A percentile compares a stretch with the other conserved stretches of the same genome.
These are phyloP conservation scores for Lemur catta DNA, from an alignment of 2,797 vertebrate genomes.

Conservation along the genomic window DNA sequence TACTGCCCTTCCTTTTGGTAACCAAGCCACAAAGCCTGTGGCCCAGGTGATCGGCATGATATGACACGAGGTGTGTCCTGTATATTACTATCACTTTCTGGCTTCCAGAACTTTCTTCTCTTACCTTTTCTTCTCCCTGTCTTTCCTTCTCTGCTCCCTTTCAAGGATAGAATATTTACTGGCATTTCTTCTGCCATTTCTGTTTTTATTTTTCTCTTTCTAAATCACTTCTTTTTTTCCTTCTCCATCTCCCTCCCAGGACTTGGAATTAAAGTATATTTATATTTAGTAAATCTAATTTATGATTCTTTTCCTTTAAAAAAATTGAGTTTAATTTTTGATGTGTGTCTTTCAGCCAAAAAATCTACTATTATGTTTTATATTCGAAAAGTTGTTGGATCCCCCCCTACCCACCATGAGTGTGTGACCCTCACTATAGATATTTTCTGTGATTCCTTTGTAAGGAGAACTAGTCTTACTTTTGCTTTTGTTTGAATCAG, in stretches of 20 bases:
- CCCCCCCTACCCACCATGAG: not conserved
- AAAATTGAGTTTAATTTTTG: not conserved
- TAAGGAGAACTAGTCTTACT: not conserved
- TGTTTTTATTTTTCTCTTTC: not conserved
- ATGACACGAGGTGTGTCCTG: not conserved
- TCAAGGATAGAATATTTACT: not conserved
- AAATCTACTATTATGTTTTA: not conserved
- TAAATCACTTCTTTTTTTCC: not conserved
- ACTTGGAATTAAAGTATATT: not conserved
- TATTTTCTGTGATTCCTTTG: not conserved
- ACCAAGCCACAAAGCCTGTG: not conserved
- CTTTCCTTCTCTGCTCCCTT: not conserved
- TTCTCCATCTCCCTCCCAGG: not conserved
- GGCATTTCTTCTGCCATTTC: not conserved
- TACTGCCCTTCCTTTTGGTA: not conserved
- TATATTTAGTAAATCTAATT: not conserved
- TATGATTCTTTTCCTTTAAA: not conserved
- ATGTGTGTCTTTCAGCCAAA: not conserved
- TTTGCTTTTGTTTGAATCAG: not conserved
- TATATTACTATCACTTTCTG: no score
- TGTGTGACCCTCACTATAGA: not conserved
- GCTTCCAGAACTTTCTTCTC: not conserved
- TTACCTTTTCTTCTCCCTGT: not conserved
- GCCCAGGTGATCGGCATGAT: fast-evolving
- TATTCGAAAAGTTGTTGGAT: not conserved